Base-by-base conservation (phyloP, 2,113 vertebrate genomes). In the Grus americana region DNA sequence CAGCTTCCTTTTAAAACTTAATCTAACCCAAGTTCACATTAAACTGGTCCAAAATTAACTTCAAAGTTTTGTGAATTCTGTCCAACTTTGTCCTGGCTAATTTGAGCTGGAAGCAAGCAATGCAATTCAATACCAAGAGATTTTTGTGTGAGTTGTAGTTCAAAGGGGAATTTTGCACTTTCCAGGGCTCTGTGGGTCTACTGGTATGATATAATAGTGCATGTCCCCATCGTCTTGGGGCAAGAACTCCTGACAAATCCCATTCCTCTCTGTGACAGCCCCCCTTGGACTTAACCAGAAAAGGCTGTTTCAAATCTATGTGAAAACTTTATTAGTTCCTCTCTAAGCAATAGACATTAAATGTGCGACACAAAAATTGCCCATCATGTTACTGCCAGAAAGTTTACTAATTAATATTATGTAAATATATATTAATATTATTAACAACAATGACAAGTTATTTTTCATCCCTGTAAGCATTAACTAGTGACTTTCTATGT, bases 151-250 rank as follows among this genome's bases (percentile, higher is more conserved):
- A 70, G 70, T 90, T 47, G 5, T 62, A 47, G 6, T 86, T 88
- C 38, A 83, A 90, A 90, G 36, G 21, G 65, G 10, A 80, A 71
- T 71, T 84, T 47, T 92, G 40, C 4, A 23, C 20, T 76, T 86
- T 76, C 42, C 57, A 57, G 32, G 11, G 10, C 55, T 73, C 54
- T 70, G 13, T 58, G 54, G 4, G 2, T 70, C 59, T 83, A 9
- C 16, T 49, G 12, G 58, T 81, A 32, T 2, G 22, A 44, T 68
- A 65, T 6, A 85, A 71, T 12, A 7, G 15, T 58, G 5, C 16
- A 30, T 47, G 11, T 1, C 30, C 42, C 36, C 2, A 0, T 29
- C 38, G 27, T 19, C 18, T 16, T 0, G 0, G 30, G 23, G 76
- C 23, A 88, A 59, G 67, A 83, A 70, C 14, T 3, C 27, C 57